Base-by-base conservation (phyloP, 2,888 invertebrate genomes). In the Eupithecia subfuscata region DNA sequence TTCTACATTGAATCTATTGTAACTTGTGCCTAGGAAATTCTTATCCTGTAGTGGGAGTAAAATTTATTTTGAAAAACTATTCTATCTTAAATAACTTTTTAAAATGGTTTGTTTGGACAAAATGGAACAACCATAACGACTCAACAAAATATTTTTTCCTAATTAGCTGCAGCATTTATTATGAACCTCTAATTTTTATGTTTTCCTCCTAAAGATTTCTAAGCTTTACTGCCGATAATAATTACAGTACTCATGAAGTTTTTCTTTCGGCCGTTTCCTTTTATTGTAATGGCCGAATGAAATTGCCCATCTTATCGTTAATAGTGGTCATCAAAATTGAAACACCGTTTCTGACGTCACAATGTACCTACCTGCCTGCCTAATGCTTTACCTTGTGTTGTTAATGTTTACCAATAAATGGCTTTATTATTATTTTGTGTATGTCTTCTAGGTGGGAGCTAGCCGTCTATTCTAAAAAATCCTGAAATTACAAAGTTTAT, bases 231-330 rank as follows among this genome's bases (percentile, higher is more conserved):
- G 37, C n/a, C 65, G 16, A 52, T 73, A 68, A 70, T 72, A 72
- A 75, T 75, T 70, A 73, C 43, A 25, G 69, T 71, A 30, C 69
- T 75, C 52, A 43, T 52, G 65, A 64, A 73, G 67, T 63, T 69
- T 75, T 74, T 73, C 73, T 64, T 73, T 67, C 43, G 73, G 75
- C 65, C 73, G 68, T 75, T 77, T 64, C 40, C 43, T 73, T 77
- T 74, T 73, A 73, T 75, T 77, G 45, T 77, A 73, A 75, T 70
- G 74, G 75, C 43, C 12, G 67, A 69, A 74, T 64, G 48, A 74
- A 75, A 77, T 73, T 70, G 68, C 45, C 70, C 75, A 64, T 70
- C 40, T 69, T n/a, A 70, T 73, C 69, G 75, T 56, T 63, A 72
- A 74, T 64, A 71, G 69, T 69, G 30, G 25, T n/a, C 52, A 75